These are phyloP conservation scores for Caerostris extrusa DNA, from an alignment of 1,140 invertebrate species.

Conservation along the genomic window DNA sequence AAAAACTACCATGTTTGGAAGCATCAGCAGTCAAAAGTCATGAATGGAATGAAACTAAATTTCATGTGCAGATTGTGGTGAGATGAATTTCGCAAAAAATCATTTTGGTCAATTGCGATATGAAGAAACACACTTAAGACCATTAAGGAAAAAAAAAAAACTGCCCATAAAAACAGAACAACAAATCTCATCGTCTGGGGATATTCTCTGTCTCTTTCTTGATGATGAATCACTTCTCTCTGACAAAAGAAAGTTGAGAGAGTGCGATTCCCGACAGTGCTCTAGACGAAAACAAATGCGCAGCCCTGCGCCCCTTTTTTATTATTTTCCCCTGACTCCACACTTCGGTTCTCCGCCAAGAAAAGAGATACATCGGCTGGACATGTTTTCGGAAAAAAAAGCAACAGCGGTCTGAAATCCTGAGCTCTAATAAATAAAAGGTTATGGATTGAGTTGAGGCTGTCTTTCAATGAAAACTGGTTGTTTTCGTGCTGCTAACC, in stretches of 20 bases:
- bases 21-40: no score
- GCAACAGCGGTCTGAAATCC: background rate
- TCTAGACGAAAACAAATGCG: background rate
- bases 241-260: conserved; percentile 24
- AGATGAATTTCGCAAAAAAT: no score
- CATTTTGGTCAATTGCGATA: no score
- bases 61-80: no score
- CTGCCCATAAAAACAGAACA: background rate
- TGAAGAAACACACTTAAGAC: no score
- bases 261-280: background rate
- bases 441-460: background rate
- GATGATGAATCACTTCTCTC: conserved; percentile 43
- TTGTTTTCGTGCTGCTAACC: background rate
- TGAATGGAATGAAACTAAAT: no score
- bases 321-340: background rate
- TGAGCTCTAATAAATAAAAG: background rate
- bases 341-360: background rate
- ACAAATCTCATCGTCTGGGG: background rate
- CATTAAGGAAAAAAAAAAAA: background rate
- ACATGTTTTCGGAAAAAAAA: background rate
- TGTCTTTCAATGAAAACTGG: background rate
- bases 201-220: conserved; percentile 3
- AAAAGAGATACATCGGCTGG: background rate
- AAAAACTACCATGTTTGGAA: no score
- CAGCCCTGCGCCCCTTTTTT: background rate